These are phyloP conservation scores for Thymelicus acteon DNA, from an alignment of 2,888 invertebrate species.

Conservation along the genomic window DNA sequence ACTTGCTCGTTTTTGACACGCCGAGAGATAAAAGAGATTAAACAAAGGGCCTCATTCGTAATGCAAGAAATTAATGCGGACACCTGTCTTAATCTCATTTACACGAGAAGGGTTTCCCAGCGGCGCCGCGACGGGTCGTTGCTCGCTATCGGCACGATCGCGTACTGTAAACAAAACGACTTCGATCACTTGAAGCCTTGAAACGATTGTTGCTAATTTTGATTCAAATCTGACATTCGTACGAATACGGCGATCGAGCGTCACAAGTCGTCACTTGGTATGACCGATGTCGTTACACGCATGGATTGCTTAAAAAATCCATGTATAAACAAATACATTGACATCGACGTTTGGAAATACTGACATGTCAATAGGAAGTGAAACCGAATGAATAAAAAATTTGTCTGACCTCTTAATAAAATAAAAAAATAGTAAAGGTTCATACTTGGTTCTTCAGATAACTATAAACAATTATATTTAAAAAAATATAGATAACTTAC, in stretches of 20 bases:
- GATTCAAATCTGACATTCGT: not conserved
- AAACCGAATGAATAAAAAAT: too few relatives aligned
- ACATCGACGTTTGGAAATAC: too few relatives aligned
- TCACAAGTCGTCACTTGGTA: not conserved
- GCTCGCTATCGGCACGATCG: slow-evolving; percentile 11
- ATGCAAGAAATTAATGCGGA: slow-evolving; percentile 26
- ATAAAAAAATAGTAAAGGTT: too few relatives aligned
- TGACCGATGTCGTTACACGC: not conserved
- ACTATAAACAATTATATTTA: too few relatives aligned
- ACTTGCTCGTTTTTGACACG: slow-evolving; percentile 26
- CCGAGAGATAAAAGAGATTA: slow-evolving; percentile 18
- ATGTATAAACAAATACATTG: too few relatives aligned
- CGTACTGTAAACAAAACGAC: slow-evolving; percentile 13
- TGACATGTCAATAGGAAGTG: too few relatives aligned
- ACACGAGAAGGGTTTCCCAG: slow-evolving; percentile 1
- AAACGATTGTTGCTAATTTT: not conserved
- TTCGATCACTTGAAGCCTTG: not conserved
- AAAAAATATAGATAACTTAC: too few relatives aligned
- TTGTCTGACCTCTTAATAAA: too few relatives aligned
- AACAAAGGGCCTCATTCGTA: slow-evolving; percentile 14
- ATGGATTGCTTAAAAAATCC: not conserved
- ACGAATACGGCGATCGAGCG: not conserved
- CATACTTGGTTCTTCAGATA: not conserved
- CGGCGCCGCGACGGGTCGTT: not conserved
- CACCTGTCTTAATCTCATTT: slow-evolving; percentile 17